Base-by-base conservation (phyloP, 2,113 vertebrate species). In the Oreochromis aureus region DNA sequence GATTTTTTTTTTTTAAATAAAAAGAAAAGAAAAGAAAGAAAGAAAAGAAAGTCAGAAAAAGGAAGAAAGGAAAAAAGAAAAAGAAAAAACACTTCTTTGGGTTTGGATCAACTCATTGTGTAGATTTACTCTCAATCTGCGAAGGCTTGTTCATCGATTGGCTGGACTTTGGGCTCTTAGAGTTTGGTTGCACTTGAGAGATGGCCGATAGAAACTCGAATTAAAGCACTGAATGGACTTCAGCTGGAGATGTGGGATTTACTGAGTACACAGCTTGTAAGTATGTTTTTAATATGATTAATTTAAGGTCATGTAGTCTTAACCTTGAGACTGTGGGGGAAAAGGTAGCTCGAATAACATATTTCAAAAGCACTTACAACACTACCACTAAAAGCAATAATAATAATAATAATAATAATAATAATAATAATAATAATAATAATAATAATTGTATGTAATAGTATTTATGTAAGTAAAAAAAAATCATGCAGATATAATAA, bases 181-280 rank as follows among this genome's bases (percentile, higher is more conserved):
- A 86, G 69, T 86, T 88, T 80, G 71, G 78, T 54, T 12, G 16
- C 76, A 71, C 32, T 55, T 81, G 46, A 83, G 61, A 90, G 71
- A 32, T 82, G 71, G 56, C 19, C 51, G 59, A 16, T n/a, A 80
- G 19, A 89, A 89, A 90, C 80, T 56, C 56, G 82, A 11, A 5
- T 80, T 54, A 81, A 86, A 76, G 82, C 30, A 71, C 88, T 76
- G 69, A 79, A 86, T 80, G 92, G 94, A 93, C 86, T 82, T 73
- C 85, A 87, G 80, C 61, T 30, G 54, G 85, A 87, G 80, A 54
- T 82, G 81, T 51, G 46, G 93, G 82, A 94, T 93, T 92, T 93
- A 92, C 89, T 19, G 83, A 86, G 48, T 44, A 41, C 18, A 10
- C 61, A 30, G 3, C 84, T 32, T 83, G 93, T 94, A 88, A 94